A percentile compares a stretch with the other conserved stretches of the same genome.
These are phyloP conservation scores for Dromius quadrimaculatus DNA, from an alignment of 2,888 invertebrate genomes.

Conservation along the genomic window DNA sequence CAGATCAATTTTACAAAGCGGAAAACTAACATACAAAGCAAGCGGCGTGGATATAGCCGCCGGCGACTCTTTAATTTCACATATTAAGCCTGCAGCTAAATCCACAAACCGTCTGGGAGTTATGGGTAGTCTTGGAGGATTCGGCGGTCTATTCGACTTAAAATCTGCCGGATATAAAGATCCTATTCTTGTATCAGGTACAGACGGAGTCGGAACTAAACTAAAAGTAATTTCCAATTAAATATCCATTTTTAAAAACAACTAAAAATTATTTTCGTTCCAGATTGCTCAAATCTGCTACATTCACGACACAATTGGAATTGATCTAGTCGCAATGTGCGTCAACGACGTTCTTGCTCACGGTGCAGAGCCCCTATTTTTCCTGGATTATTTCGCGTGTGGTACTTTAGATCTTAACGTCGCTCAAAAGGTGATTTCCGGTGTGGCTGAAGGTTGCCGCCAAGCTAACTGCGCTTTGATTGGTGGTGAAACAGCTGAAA, in stretches of 20 bases:
- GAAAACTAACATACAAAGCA: constrained; percentile 85
- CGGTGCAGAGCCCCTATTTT: constrained; percentile 95
- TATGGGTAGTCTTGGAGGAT: constrained; percentile 88
- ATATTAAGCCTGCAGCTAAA: constrained; percentile 85
- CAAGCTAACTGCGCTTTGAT: constrained; percentile 88
- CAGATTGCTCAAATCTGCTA: constrained; percentile 86
- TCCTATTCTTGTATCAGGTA: constrained; percentile 92
- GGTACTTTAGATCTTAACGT: constrained; percentile 83
- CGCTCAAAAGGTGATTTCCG: constrained; percentile 83
- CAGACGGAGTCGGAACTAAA: constrained; percentile 98
- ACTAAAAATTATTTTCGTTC: constrained; percentile 58
- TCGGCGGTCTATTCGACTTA: constrained; percentile 92
- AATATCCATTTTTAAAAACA: not conserved
- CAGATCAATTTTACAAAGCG: constrained; percentile 70
- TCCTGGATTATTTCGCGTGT: constrained; percentile 97
- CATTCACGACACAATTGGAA: constrained; percentile 87
- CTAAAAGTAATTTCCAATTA: constrained; percentile 76
- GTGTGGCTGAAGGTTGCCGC: constrained; percentile 90
- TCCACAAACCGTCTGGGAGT: constrained; percentile 84
- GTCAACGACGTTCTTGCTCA: constrained; percentile 96
- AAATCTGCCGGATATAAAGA: constrained; percentile 79
- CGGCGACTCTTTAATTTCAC: constrained; percentile 86
- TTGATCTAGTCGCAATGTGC: constrained; percentile 98
- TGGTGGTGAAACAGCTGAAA: constrained; percentile 97
- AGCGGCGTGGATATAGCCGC: constrained; percentile 95